Conservation (phyloP, 2,797 vertebrate genomes). For the Gallinago stenura region DNA sequence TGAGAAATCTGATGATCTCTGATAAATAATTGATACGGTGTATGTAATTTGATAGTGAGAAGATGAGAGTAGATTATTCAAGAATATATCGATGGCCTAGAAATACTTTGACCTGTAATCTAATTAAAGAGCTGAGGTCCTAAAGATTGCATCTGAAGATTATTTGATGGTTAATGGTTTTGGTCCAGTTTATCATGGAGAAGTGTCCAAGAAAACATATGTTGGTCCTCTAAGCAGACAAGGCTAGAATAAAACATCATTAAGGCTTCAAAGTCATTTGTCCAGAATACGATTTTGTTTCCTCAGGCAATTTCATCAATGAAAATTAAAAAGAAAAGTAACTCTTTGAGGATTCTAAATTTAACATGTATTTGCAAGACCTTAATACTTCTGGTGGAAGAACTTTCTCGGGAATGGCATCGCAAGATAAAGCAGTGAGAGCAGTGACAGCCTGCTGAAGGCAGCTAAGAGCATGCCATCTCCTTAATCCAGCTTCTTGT, state of each 20-base stretch:
- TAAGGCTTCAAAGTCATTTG: background rate
- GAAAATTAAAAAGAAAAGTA: background rate
- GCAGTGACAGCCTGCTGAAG: background rate
- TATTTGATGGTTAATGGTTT: slow-evolving; percentile 7
- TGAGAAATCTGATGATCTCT: background rate
- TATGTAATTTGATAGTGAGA: slow-evolving; percentile 27
- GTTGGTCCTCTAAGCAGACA: background rate
- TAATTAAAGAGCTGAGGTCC: background rate
- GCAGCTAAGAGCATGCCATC: background rate
- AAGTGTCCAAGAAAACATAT: background rate
- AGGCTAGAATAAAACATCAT: background rate
- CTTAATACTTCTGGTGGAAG: background rate
- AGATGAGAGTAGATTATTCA: slow-evolving; percentile 18
- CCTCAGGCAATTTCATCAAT: background rate
- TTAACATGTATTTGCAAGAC: background rate
- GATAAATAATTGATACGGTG: slow-evolving; percentile 8
- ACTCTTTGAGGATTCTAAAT: background rate
- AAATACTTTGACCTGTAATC: slow-evolving; percentile 22
- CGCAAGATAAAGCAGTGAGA: background rate
- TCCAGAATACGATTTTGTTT: background rate
- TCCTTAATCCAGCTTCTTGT: background rate
- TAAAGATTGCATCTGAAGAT: background rate
- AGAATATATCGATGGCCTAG: background rate
- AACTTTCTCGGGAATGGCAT: background rate
- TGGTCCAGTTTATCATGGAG: background rate